Conservation (phyloP, 2,888 invertebrate genomes). For the Dynastes hyllus region DNA sequence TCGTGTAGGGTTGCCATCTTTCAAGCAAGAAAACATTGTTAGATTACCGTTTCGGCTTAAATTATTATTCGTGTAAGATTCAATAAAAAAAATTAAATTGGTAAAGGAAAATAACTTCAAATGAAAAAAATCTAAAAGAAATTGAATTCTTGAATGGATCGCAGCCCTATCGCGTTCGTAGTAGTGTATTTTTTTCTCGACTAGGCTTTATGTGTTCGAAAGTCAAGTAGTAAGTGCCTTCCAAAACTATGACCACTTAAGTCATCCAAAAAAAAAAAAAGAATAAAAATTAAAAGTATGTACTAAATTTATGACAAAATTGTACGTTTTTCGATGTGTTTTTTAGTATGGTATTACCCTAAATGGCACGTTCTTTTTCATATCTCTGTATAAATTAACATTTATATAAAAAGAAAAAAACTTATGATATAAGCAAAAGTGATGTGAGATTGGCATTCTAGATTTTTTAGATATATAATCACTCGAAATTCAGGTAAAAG, state of each 20-base stretch:
- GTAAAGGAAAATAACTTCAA: background rate
- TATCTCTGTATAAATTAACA: slow-evolving; percentile 68
- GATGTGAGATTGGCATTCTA: slow-evolving; percentile 69
- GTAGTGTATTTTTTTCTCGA: slow-evolving; percentile 68
- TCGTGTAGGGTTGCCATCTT: slow-evolving; percentile 36
- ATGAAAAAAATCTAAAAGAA: background rate
- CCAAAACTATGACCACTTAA: slow-evolving; percentile 79
- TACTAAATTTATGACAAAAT: slow-evolving; percentile 69
- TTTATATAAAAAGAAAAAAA: slow-evolving; percentile 61
- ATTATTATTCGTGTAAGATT: background rate
- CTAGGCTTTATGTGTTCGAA: slow-evolving; percentile 85
- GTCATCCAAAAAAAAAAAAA: slow-evolving; percentile 65
- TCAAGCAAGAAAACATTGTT: background rate
- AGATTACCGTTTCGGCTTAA: background rate
- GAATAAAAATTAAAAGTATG: slow-evolving; percentile 54
- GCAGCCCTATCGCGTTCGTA: slow-evolving; percentile 46
- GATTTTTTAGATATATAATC: slow-evolving; percentile 64
- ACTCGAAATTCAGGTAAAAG: slow-evolving; percentile 69
- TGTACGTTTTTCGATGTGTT: slow-evolving; percentile 68
- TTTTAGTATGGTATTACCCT: slow-evolving; percentile 82
- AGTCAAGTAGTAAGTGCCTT: slow-evolving; percentile 88
- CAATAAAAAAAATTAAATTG: background rate
- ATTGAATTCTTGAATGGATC: slow-evolving; percentile 21
- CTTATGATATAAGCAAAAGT: slow-evolving; percentile 66
- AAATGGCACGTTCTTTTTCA: slow-evolving; percentile 79